Conservation (phyloP, 2,888 invertebrate genomes). For the Clivina fossor region DNA sequence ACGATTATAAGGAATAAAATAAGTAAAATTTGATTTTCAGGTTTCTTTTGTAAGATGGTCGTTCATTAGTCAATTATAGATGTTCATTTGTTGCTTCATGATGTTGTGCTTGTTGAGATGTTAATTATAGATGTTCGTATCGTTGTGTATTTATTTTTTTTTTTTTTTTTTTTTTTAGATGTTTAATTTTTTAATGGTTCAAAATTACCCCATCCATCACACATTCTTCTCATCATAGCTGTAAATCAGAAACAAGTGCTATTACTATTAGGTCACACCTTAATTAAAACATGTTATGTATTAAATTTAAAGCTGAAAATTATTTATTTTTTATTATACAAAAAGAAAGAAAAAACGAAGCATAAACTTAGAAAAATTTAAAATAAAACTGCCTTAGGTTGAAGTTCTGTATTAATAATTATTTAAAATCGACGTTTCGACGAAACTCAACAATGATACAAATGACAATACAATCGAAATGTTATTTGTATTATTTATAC, state of each 20-base stretch:
- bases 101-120: background rate
- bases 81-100: slow-evolving; percentile 2
- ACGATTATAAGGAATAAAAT: slow-evolving; percentile 12
- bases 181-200: slow-evolving; percentile 9
- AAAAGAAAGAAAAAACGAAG: background rate
- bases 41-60: background rate
- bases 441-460: too few species aligned
- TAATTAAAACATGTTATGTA: background rate
- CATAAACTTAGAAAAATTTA: too few species aligned
- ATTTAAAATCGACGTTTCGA: too few species aligned
- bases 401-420: too few species aligned
- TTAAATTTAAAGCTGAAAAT: background rate
- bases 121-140: slow-evolving; percentile 12
- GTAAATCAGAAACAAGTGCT: slow-evolving; percentile 48
- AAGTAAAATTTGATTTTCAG: slow-evolving; percentile 4
- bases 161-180: slow-evolving; percentile 1
- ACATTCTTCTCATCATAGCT: slow-evolving; percentile 89
- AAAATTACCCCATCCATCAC: slow-evolving; percentile 52
- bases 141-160: slow-evolving; percentile 1
- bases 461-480: too few species aligned
- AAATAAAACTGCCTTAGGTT: too few species aligned
- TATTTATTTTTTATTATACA: background rate
- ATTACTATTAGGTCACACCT: background rate
- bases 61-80: slow-evolving; percentile 2
- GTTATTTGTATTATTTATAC: too few species aligned